phyloP scores from a whole-genome alignment of 1,140 invertebrate genomes.

The Aphaenogaster floridana region DNA sequence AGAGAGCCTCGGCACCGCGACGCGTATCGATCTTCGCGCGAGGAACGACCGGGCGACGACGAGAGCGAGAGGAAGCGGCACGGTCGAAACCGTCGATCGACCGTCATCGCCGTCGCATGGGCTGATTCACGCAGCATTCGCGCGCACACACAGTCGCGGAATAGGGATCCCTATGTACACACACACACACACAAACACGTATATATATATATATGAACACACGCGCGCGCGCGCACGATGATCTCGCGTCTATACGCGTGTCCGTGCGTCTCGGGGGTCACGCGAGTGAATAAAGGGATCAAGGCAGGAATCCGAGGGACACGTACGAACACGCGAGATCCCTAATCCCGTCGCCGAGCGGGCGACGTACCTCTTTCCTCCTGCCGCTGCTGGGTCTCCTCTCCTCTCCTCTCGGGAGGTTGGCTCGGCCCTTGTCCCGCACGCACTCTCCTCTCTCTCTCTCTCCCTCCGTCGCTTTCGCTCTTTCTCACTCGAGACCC shows the following conservation, averaged over 20 bases:
- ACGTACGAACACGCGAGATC: neutral
- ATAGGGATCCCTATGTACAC: neutral
- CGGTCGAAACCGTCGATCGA: constrained; percentile 35
- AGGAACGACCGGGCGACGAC: constrained; percentile 33
- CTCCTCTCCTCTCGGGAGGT: constrained; percentile 11
- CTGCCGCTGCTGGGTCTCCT: no score
- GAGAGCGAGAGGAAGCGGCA: constrained; percentile 22
- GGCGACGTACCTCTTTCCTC: constrained; percentile 31
- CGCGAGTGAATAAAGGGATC: neutral
- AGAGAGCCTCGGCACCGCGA: constrained; percentile 2
- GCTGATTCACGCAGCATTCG: constrained; percentile 20
- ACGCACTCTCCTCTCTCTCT: neutral
- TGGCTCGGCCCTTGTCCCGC: neutral
- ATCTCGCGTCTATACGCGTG: neutral
- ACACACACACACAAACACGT: neutral
- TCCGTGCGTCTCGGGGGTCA: neutral
- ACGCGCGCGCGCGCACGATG: neutral
- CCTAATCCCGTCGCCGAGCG: neutral
- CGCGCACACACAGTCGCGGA: neutral
- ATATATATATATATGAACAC: neutral
- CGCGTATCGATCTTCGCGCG: constrained; percentile 44
- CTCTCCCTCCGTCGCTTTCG: neutral
- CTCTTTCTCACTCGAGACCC: neutral
- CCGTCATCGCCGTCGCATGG: constrained; percentile 24
- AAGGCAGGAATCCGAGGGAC: neutral